Base-by-base conservation (phyloP, 2,888 invertebrate genomes). In the Quadroppia sp. region DNA sequence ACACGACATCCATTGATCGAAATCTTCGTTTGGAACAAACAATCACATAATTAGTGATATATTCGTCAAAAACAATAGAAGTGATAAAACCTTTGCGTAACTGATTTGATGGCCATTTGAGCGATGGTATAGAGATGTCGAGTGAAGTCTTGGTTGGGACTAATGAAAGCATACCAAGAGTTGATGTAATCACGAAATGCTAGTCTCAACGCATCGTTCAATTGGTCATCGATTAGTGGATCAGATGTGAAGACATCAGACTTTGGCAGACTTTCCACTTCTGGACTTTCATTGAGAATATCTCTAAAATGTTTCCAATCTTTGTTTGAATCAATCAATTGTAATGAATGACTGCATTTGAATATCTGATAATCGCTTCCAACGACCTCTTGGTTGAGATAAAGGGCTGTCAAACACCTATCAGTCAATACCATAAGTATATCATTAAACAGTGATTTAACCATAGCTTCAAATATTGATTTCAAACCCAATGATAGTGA, bases 221-320 rank as follows among this genome's bases (percentile, higher is more conserved):
- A 85, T 79, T 90, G 91, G 79, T 90, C 89, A 84, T 93, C 93
- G 75, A 94, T 92, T 42, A 90, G 86, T 79, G 89, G 89, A 80
- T 92, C 90, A 32, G 92, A 92, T 30, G 92, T 92, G 77, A 93
- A 89, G 9, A 30, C 23, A n/a, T 74, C 70, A 6, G 53, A 15
- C 20, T 42, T 70, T 17, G 69, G 40, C 25, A 74, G 7, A 25
- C 25, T 42, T 3, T 56, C 56, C 13, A 74, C 50, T 0, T 42
- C n/a, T 11, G 25, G 42, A 32, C 20, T 36, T 15, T 50, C 30
- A 17, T 70, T 70, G 6, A 53, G 15, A 36, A 32, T 42, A 15
- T 30, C 28, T 23, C 70, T n/a, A 23, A 69, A 53, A 13, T 74
- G 15, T 28, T 32, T 53, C 32, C 32, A 32, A 20, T 48, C 50